phyloP scores from a whole-genome alignment of 2,888 invertebrate species.

The Pherbina coryleti region DNA sequence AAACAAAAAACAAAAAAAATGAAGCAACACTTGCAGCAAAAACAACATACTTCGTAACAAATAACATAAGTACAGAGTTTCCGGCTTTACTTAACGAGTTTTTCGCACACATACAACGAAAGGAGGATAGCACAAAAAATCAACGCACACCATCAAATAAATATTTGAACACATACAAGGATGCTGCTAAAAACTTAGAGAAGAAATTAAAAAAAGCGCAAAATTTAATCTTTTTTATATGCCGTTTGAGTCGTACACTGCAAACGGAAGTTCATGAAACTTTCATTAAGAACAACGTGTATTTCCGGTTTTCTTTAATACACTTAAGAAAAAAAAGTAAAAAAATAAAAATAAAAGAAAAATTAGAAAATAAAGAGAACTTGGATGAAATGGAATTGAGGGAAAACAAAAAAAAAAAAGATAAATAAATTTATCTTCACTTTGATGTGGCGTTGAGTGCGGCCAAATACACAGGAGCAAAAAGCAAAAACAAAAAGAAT shows the following conservation, averaged over 20 bases:
- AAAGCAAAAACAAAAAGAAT: neutral
- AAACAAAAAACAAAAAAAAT: constrained; percentile 31
- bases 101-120: constrained; percentile 26
- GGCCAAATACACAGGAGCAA: neutral
- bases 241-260: constrained; percentile 29
- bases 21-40: constrained; percentile 33
- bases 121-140: constrained; percentile 38
- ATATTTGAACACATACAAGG: neutral
- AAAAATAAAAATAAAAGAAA: too few species aligned
- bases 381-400: neutral
- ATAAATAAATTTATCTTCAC: constrained; percentile 15
- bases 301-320: constrained; percentile 50
- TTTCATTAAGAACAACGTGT: constrained; percentile 65
- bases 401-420: neutral
- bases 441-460: constrained; percentile 28
- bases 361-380: neutral
- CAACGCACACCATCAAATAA: constrained; percentile 30
- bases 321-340: neutral
- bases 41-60: constrained; percentile 52
- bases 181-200: constrained; percentile 7
- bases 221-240: constrained; percentile 24
- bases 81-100: constrained; percentile 58
- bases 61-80: constrained; percentile 60
- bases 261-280: constrained; percentile 62
- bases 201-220: constrained; percentile 17